These are phyloP conservation scores for Hipparchia semele DNA, from an alignment of 2,888 invertebrate species.

Conservation along the genomic window DNA sequence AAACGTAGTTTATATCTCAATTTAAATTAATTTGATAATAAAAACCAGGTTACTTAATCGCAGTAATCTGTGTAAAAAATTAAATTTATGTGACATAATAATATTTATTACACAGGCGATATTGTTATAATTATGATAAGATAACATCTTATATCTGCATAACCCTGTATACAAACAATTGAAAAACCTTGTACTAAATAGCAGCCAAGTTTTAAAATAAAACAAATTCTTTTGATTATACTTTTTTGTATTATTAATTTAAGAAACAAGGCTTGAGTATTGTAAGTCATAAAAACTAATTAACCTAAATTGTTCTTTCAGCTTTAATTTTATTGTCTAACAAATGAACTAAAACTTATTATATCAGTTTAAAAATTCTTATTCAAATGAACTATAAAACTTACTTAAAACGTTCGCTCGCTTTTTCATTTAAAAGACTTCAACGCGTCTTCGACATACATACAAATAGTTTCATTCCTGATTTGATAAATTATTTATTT, in stretches of 20 bases:
- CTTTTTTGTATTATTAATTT: background rate
- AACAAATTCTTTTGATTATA: background rate
- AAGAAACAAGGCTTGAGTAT: background rate
- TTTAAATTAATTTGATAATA: no score
- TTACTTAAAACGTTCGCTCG: background rate
- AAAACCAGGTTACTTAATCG: background rate
- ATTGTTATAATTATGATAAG: background rate
- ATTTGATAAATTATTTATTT: background rate
- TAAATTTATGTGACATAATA: background rate
- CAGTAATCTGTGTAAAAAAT: background rate
- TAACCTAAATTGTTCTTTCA: background rate
- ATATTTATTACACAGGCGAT: background rate
- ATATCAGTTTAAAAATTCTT: background rate
- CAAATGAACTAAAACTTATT: background rate
- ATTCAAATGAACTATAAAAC: background rate
- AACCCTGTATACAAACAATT: background rate
- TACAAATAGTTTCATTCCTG: background rate
- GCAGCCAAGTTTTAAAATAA: background rate
- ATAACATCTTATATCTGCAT: background rate
- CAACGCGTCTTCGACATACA: slow-evolving; percentile 39
- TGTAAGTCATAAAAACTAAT: background rate
- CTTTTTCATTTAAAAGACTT: slow-evolving; percentile 45
- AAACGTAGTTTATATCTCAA: no score
- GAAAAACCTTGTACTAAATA: slow-evolving; percentile 1
- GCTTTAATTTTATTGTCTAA: no score